Percentiles rank a stretch among this genome's conserved stretches.
phyloP scores from a whole-genome alignment of 2,113 vertebrate genomes.

The Aramus guarauna region DNA sequence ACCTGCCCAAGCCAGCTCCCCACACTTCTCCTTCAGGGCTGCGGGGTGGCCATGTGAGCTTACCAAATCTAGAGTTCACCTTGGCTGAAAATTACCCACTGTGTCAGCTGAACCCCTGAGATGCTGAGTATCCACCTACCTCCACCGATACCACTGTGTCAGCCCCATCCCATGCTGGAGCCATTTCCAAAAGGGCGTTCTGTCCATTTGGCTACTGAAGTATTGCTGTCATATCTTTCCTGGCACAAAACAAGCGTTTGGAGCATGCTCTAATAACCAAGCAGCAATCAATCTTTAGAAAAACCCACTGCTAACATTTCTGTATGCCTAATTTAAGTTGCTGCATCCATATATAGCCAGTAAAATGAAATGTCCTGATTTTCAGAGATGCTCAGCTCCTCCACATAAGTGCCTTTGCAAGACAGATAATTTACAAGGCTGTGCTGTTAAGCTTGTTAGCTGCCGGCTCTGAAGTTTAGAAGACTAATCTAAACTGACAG shows the following conservation, averaged over 20 bases:
- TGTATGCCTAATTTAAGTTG: not conserved
- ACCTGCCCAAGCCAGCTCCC: not conserved
- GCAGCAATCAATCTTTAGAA: not conserved
- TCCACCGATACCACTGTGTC: accelerated
- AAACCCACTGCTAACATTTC: not conserved
- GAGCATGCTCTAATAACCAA: not conserved
- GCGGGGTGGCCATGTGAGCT: not conserved
- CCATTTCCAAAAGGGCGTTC: not conserved
- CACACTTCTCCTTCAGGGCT: not conserved
- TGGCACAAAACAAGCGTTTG: not conserved
- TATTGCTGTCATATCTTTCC: not conserved
- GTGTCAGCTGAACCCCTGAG: not conserved
- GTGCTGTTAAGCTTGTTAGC: constrained; percentile 17
- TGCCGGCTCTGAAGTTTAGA: constrained; percentile 17
- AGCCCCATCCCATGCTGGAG: not conserved
- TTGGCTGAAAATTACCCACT: not conserved
- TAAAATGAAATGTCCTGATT: constrained; percentile 37
- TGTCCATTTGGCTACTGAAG: not conserved
- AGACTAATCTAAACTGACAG: constrained; percentile 32
- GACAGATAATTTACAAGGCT: constrained; percentile 35
- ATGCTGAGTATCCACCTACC: not conserved
- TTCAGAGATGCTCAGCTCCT: not conserved
- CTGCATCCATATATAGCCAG: not conserved
- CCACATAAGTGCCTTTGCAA: not conserved
- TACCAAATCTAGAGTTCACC: not conserved